These are phyloP conservation scores for Globia sparganii DNA, from an alignment of 2,888 invertebrate genomes.

Conservation along the genomic window DNA sequence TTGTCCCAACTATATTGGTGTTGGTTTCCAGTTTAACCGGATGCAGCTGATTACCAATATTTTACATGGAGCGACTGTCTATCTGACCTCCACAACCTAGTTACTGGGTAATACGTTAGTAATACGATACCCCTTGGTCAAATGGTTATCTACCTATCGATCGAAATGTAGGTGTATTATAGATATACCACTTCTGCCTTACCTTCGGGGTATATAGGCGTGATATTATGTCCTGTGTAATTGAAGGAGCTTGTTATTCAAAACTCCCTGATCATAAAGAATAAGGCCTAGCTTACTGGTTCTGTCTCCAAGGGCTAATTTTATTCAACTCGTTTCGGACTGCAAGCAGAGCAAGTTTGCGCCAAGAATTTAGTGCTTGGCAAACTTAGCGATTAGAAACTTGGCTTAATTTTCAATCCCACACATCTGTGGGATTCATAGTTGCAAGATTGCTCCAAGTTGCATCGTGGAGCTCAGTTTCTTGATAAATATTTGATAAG, in stretches of 20 bases:
- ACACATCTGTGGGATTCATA: conserved; percentile 40
- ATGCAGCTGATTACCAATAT: too few relatives aligned
- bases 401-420: conserved; percentile 57
- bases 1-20: too few relatives aligned
- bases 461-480: conserved; percentile 17
- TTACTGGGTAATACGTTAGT: too few relatives aligned
- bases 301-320: conserved; percentile 32
- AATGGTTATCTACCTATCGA: too few relatives aligned
- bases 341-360: conserved; percentile 47
- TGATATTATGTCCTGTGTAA: too few relatives aligned
- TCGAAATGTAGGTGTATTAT: too few relatives aligned
- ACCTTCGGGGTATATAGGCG: too few relatives aligned
- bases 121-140: too few relatives aligned
- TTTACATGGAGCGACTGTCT: too few relatives aligned
- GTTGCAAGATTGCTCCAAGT: conserved; percentile 26
- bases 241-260: not conserved
- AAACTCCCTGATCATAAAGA: not conserved
- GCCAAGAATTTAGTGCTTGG: conserved; percentile 59
- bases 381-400: conserved; percentile 65
- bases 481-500: not conserved
- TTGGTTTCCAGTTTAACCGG: too few relatives aligned
- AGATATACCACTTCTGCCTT: too few relatives aligned
- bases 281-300: not conserved
- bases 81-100: too few relatives aligned
- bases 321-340: conserved; percentile 41